Evolutionary conservation across 2,797 vertebrate genomes (phyloP).

Genomic region (Ara ararauna): DNA sequence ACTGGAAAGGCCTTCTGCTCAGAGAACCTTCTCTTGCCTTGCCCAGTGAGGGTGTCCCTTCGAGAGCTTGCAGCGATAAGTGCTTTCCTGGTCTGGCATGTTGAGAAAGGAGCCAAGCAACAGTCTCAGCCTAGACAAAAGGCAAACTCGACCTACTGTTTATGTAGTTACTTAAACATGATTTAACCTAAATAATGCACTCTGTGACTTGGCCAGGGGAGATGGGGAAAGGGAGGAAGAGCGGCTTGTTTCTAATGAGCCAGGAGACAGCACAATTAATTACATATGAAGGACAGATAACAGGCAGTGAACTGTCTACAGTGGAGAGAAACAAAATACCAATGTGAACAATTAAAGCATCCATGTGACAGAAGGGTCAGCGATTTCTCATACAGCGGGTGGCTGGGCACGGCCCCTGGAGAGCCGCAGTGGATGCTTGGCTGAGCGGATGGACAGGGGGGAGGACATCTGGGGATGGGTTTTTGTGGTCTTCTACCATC

Average conservation of each 20-base stretch:
- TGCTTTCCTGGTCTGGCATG: slow-evolving; percentile 32
- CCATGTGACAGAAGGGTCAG: slow-evolving; percentile 46
- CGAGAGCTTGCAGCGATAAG: slow-evolving; percentile 33
- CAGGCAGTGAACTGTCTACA: slow-evolving; percentile 68
- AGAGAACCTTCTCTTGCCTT: neutral
- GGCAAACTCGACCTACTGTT: slow-evolving; percentile 75
- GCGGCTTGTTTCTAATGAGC: slow-evolving; percentile 72
- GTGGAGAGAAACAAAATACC: slow-evolving; percentile 37
- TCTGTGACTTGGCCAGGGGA: slow-evolving; percentile 22
- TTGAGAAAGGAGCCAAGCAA: slow-evolving; percentile 72
- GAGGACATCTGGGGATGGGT: neutral
- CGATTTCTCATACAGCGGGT: neutral
- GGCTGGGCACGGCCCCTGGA: neutral
- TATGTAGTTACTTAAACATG: slow-evolving; percentile 79
- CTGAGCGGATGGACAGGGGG: neutral
- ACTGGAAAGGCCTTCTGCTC: slow-evolving; percentile 55
- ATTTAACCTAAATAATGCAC: slow-evolving; percentile 78
- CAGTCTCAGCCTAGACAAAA: slow-evolving; percentile 73
- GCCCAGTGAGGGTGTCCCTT: slow-evolving; percentile 51
- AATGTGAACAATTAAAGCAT: neutral
- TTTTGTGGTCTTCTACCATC: neutral
- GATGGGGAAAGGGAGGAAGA: neutral
- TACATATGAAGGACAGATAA: slow-evolving; percentile 71
- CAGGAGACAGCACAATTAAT: slow-evolving; percentile 75
- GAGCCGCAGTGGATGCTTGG: neutral